phyloP scores from a whole-genome alignment of 1,140 invertebrate species.

The Lepeophtheirus salmonis region DNA sequence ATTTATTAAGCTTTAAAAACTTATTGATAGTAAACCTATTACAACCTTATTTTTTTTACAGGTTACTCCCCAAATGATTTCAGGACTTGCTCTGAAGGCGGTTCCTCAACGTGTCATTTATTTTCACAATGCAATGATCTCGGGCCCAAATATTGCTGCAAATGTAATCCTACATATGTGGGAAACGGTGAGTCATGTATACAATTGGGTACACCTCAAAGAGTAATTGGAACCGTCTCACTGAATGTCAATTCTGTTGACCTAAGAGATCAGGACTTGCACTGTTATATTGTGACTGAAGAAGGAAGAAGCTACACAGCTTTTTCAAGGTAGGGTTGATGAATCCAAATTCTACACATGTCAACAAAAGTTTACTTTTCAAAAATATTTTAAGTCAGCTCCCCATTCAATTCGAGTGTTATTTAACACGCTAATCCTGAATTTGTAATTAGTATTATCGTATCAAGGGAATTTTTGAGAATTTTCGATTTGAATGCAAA shows the following conservation, averaged over 20 bases:
- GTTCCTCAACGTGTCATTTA: slow-evolving; percentile 48
- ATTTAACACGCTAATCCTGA: too few relatives aligned
- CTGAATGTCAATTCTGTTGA: slow-evolving; percentile 54
- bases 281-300: slow-evolving; percentile 70
- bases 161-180: slow-evolving; percentile 54
- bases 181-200: slow-evolving; percentile 80
- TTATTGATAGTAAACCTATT: too few relatives aligned
- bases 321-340: slow-evolving; percentile 37
- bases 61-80: slow-evolving; percentile 19
- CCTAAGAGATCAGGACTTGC: slow-evolving; percentile 57
- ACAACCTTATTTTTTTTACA: slow-evolving; percentile 15
- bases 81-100: neutral
- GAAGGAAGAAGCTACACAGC: slow-evolving; percentile 81
- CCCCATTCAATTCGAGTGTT: too few relatives aligned
- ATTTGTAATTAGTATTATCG: too few relatives aligned
- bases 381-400: too few relatives aligned
- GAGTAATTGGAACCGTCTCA: slow-evolving; percentile 62
- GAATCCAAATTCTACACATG: too few relatives aligned
- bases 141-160: slow-evolving; percentile 64
- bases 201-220: slow-evolving; percentile 54
- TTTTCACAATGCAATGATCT: slow-evolving; percentile 63
- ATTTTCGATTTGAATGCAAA: too few relatives aligned
- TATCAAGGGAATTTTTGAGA: too few relatives aligned
- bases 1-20: too few relatives aligned
- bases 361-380: too few relatives aligned